These are phyloP conservation scores for Ceratosolen fusciceps DNA, from an alignment of 1,140 invertebrate genomes.

Conservation along the genomic window DNA sequence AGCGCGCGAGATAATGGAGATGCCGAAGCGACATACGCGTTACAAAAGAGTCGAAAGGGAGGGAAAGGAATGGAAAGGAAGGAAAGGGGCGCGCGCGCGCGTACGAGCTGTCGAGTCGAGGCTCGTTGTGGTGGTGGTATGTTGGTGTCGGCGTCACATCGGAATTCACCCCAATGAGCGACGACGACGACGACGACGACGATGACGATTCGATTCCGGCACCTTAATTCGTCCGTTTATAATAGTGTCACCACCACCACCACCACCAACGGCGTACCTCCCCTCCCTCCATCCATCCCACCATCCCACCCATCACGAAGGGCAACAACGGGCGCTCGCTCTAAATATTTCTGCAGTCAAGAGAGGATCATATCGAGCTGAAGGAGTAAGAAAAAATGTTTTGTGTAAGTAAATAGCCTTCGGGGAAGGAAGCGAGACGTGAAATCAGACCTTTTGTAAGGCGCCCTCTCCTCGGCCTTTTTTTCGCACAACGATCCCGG, in stretches of 20 bases:
- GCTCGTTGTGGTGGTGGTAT: too few species aligned
- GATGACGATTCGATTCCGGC: not conserved
- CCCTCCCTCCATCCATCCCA: too few species aligned
- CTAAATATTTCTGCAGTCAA: not conserved
- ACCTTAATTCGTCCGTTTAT: not conserved
- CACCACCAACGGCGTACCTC: too few species aligned
- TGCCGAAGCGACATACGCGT: not conserved
- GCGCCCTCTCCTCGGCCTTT: not conserved
- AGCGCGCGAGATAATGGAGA: not conserved
- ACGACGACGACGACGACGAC: too few species aligned
- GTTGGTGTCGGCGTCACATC: not conserved
- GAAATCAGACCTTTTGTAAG: not conserved
- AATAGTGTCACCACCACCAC: not conserved
- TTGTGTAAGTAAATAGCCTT: not conserved
- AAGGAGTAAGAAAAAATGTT: slow-evolving; percentile 2
- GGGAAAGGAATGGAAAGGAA: not conserved
- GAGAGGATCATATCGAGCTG: not conserved
- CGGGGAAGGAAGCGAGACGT: not conserved
- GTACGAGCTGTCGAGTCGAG: not conserved
- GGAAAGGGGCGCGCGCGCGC: not conserved
- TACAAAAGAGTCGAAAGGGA: slow-evolving; percentile 1
- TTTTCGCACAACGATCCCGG: not conserved
- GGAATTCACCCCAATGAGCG: not conserved
- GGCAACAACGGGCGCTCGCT: too few species aligned
- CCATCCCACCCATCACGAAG: too few species aligned